These are phyloP conservation scores for Pachymerium ferrugineum DNA, from an alignment of 2,888 invertebrate species.

Conservation along the genomic window DNA sequence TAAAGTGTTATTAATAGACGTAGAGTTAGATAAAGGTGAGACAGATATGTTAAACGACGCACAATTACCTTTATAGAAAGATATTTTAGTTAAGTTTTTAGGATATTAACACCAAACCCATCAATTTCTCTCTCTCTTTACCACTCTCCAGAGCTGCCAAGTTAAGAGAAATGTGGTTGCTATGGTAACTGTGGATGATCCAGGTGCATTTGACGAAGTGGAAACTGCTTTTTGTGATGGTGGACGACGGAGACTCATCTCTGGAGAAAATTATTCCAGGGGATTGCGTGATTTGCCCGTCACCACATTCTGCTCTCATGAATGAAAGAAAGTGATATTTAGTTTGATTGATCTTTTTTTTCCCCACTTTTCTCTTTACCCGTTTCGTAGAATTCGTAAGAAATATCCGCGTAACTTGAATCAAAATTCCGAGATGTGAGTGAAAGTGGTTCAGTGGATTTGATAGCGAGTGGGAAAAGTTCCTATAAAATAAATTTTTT, in stretches of 20 bases:
- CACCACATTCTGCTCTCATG: conserved; percentile 14
- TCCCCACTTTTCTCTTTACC: neutral
- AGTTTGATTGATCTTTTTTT: conserved; percentile 12
- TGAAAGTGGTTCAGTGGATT: conserved; percentile 19
- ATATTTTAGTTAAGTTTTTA: neutral
- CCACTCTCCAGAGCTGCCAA: conserved; percentile 22
- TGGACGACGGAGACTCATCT: neutral
- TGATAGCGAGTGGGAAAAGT: neutral
- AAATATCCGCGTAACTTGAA: neutral
- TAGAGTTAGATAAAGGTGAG: neutral
- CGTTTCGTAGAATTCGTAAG: conserved; percentile 5
- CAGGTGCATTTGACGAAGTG: conserved; percentile 27
- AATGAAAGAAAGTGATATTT: neutral
- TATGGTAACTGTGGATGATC: conserved; percentile 9
- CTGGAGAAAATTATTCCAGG: conserved; percentile 29
- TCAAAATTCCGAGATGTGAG: neutral
- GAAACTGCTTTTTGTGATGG: conserved; percentile 27
- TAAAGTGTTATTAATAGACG: neutral
- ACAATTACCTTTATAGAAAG: conserved; percentile 21
- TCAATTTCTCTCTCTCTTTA: neutral
- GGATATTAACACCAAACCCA: neutral
- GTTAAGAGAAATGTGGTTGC: conserved; percentile 9
- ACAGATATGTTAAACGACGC: conserved; percentile 14
- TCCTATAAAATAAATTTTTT: neutral
- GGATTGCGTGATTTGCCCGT: neutral